Evolutionary conservation across 2,888 invertebrate species (phyloP), one percentile per base, ranked within the genome.

Genomic region (Elgonia sp.): DNA sequence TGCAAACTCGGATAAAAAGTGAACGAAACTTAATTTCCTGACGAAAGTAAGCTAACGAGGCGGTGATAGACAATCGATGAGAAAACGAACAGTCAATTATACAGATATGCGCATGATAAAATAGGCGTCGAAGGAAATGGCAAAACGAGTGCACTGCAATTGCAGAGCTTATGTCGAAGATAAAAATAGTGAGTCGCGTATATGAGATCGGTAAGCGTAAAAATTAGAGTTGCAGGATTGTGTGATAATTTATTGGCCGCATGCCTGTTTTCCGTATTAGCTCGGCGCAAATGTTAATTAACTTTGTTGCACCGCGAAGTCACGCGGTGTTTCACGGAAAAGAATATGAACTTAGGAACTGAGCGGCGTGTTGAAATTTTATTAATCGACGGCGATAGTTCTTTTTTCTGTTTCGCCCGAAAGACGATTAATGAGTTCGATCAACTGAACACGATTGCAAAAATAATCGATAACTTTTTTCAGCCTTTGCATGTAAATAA

Each of bases 1-100:
- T 60, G 69, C 60, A 5, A 50, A 50, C 6, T 42, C 16, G 57
- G 29, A 46, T 20, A 63, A 86, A 77, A 88, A 84, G 62, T 69
- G 40, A 65, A 70, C 63, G 84, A 81, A 85, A 84, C 75, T 63
- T 82, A 81, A 88, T 88, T 85, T 88, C 88, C 84, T 57, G 69
- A 5, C 62, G 14, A 42, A 73, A 81, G 62, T 62, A 50, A 81
- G 76, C 42, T 76, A 88, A 85, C 79, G 73, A 82, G 75, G 20
- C 77, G 21, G 42, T 83, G 85, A 88, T 83, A 82, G 69, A 88
- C 82, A 73, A 76, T 87, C 81, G 53, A 81, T 82, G 53, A 77
- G n/a, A 81, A 76, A 76, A 67, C 70, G 70, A 70, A 76, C 39
- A 67, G 46, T 9, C 75, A 70, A 81, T 82, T 69, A 86, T 63